Base-by-base conservation (phyloP, 2,888 invertebrate genomes). In the Cerastis rubricosa region DNA sequence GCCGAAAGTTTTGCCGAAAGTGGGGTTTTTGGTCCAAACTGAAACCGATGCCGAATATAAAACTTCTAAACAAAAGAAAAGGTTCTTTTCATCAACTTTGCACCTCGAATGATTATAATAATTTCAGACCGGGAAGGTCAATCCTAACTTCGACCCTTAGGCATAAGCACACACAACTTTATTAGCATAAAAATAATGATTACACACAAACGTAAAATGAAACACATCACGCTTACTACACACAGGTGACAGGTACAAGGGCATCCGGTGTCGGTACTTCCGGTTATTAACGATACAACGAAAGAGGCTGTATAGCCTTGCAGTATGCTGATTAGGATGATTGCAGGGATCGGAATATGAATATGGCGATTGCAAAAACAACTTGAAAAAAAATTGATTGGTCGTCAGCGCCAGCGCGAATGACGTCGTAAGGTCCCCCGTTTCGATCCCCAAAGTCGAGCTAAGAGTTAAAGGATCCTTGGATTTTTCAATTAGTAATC, bases 271-370 rank as follows among this genome's bases (percentile, higher is more conserved):
- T 29, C 6, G 1, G 12, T 45, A 65, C 40, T 70, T 85, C 86
- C 86, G 63, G 74, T 78, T 85, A 73, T 82, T 74, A 82, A 45
- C 35, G 12, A 47, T 0, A 84, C 79, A 85, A 84, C 74, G 40
- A 72, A 72, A 67, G 66, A 77, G 59, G 47, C 43, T 65, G 47
- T 29, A 43, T 11, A 70, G 22, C 71, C 64, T 74, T 70, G 66
- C 12, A 29, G 14, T n/a, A n/a, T 63, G 43, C 9, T 74, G 59
- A 85, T 57, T 51, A 57, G 12, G 29, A 71, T 71, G 17, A 51
- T 57, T 25, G 22, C 8, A 29, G 22, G 0, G 11, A 35, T 35
- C 35, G 35, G 35, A 35, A 35, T 35, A 35, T 35, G 35, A 35
- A 35, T 35, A 35, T 35, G 35, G 1, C 2, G 35, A 35, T 35